Evolutionary conservation across 2,888 invertebrate species (phyloP), one percentile per base, ranked within the genome.

Genomic region (Ernsta delagoae): DNA sequence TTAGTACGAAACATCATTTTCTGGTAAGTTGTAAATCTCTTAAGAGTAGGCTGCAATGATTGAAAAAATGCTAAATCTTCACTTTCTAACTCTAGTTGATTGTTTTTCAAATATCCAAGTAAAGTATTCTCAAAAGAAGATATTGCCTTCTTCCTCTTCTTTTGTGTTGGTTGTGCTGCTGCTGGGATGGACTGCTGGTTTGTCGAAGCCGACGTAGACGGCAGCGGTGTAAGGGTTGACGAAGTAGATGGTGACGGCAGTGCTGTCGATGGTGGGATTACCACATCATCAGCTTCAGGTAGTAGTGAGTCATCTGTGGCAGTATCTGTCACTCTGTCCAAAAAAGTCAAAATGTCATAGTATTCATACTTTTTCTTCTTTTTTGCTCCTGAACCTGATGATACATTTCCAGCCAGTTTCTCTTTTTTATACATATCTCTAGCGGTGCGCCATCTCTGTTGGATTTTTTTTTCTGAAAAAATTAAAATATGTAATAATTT

Each of bases 381-480:
- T 48, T 48, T 48, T 48, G n/a, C 48, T 48, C 48, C 48, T 48
- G 48, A 48, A n/a, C 48, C 48, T 48, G 48, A 48, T 48, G 48
- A 48, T 48, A 48, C 11, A 48, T 48, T 48, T 48, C 48, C 48
- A n/a, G 48, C n/a, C 9, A 48, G 11, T 48, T 48, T 48, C 48
- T 48, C 48, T 48, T 48, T 48, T 48, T 48, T 48, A n/a, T 48
- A 48, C 48, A 53, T 53, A 53, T 53, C 50, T 16, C 50, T 53
- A 53, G 50, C 50, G 50, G 50, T 53, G 50, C 50, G 50, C 50
- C 50, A 53, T 53, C 50, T 53, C 50, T 53, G 50, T 53, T 53
- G 50, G 16, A 53, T 6, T 53, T 53, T 53, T 53, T 53, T 53
- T 12, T 53, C 50, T 53, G 50, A 12, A 53, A 53, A 12, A 12